Conservation (phyloP, 1,140 invertebrate species). For the Zaprionus africanus region DNA sequence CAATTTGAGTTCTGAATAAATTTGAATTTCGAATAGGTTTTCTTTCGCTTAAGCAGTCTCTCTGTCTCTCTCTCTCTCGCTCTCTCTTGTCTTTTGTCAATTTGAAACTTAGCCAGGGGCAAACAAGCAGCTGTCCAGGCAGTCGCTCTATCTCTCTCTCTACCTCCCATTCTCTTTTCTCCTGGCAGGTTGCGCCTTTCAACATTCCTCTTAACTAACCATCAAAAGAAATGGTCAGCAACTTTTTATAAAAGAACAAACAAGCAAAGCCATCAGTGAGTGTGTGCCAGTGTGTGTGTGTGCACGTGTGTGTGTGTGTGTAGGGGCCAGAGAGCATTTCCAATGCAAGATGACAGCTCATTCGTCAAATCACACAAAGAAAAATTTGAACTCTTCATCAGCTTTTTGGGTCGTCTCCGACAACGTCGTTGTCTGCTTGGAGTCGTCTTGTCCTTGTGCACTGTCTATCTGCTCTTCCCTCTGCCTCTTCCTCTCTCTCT, state of each 20-base stretch:
- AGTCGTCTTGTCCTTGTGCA: constrained; percentile 27
- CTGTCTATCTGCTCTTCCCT: neutral
- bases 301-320: constrained; percentile 34
- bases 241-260: constrained; percentile 65
- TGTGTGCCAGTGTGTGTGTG: constrained; percentile 26
- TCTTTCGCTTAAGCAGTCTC: neutral
- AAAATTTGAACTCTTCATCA: constrained; percentile 82
- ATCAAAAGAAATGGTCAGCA: constrained; percentile 74
- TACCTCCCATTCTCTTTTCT: neutral
- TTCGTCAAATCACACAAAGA: constrained; percentile 82
- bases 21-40: constrained; percentile 8
- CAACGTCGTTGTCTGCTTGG: constrained; percentile 25
- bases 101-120: constrained; percentile 32
- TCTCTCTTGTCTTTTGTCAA: constrained; percentile 30
- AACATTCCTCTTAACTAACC: constrained; percentile 57
- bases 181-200: constrained; percentile 31
- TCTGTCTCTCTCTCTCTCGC: too few relatives aligned
- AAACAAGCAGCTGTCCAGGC: constrained; percentile 28
- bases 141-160: neutral
- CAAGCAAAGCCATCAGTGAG: constrained; percentile 65
- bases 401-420: constrained; percentile 64
- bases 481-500: neutral
- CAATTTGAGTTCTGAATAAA: constrained; percentile 9
- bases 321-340: constrained; percentile 51
- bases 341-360: constrained; percentile 82